Conservation (phyloP, 2,113 vertebrate genomes). For the Ellobius talpinus region DNA sequence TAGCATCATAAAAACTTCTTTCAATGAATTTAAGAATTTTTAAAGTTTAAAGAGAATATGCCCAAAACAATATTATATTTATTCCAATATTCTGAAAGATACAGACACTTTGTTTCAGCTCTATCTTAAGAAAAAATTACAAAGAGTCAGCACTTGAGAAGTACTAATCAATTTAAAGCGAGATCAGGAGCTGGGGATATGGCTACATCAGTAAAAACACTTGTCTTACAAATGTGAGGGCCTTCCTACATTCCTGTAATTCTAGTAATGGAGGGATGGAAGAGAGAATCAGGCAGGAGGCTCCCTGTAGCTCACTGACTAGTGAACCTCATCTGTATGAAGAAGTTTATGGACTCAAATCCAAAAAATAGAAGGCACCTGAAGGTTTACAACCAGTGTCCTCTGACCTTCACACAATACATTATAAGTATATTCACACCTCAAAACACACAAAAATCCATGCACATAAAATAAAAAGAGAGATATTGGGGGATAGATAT, state of each 20-base stretch:
- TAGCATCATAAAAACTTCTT: background rate
- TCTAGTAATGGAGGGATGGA: no score
- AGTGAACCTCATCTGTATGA: no score
- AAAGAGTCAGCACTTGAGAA: background rate
- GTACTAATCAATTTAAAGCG: background rate
- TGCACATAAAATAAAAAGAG: background rate
- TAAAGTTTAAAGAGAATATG: background rate
- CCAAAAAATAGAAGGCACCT: no score
- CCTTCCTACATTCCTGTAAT: background rate
- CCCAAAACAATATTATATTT: background rate
- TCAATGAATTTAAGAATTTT: background rate
- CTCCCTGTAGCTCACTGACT: no score
- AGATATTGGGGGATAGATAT: background rate
- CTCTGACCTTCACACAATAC: background rate
- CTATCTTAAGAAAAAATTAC: background rate
- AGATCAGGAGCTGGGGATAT: no score
- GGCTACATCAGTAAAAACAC: no score
- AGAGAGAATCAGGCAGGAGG: background rate
- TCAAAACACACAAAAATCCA: no score
- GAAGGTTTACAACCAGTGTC: background rate
- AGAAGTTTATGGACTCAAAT: background rate
- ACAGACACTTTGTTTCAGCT: background rate
- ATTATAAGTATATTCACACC: no score
- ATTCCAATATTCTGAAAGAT: background rate
- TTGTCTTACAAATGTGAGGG: background rate